phyloP scores from a whole-genome alignment of 2,888 invertebrate genomes.

The Paralinhomoeus sp. region DNA sequence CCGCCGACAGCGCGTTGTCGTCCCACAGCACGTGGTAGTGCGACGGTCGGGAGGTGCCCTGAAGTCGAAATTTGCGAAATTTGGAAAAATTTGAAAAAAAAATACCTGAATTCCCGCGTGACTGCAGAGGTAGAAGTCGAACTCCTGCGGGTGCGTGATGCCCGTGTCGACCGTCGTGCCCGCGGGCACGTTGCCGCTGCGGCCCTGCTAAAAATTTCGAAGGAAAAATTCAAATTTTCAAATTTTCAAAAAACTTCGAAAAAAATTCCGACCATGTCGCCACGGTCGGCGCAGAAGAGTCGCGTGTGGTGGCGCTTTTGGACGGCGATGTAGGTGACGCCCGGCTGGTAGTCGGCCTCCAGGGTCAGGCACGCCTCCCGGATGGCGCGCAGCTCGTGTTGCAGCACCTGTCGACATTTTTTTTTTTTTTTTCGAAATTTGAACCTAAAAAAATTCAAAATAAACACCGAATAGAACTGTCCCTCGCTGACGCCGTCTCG shows the following conservation, averaged over 20 bases:
- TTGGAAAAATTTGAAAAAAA: constrained; percentile 1
- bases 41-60: constrained; percentile 1
- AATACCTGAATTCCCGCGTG: constrained; percentile 65
- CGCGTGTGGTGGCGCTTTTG: constrained; percentile 94
- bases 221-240: constrained; percentile 44
- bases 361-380: constrained; percentile 87
- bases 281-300: constrained; percentile 88
- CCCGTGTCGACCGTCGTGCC: constrained; percentile 96
- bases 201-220: constrained; percentile 53
- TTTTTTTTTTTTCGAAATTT: no score
- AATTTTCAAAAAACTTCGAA: not conserved
- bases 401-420: constrained; percentile 70
- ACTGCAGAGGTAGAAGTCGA: constrained; percentile 88
- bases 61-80: not conserved
- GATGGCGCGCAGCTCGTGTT: constrained; percentile 82
- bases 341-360: constrained; percentile 74
- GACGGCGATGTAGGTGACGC: constrained; percentile 82
- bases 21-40: constrained; percentile 99
- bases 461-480: constrained; percentile 59
- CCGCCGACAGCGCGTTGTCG: constrained; percentile 90
- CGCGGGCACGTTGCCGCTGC: constrained; percentile 92
- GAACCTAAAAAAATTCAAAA: constrained; percentile 33
- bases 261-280: constrained; percentile 54
- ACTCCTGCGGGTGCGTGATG: constrained; percentile 95
- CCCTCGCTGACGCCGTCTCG: constrained; percentile 94